These are phyloP conservation scores for Aotus griseimembra DNA, from an alignment of 2,797 vertebrate species.

Conservation along the genomic window DNA sequence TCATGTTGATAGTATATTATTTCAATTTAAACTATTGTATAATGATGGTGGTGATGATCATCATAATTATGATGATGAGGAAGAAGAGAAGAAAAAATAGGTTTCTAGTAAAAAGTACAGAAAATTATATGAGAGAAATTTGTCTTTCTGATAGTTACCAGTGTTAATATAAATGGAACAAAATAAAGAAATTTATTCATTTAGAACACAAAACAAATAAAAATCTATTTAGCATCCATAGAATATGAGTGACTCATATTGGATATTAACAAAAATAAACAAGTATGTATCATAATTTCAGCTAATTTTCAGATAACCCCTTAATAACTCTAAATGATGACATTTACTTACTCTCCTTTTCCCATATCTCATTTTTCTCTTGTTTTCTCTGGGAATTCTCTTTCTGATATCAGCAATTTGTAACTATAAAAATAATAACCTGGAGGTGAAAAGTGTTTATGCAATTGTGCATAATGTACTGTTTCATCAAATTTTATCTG, in stretches of 20 bases:
- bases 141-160: background rate
- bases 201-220: background rate
- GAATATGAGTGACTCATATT: background rate
- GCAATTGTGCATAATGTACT: too few species aligned
- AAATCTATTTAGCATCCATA: background rate
- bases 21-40: background rate
- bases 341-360: too few species aligned
- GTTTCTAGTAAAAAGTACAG: background rate
- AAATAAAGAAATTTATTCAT: background rate
- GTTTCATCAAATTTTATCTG: too few species aligned
- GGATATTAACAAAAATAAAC: background rate
- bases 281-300: background rate
- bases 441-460: too few species aligned
- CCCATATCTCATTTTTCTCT: too few species aligned
- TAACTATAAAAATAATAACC: too few species aligned
- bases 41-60: background rate
- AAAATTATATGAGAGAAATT: background rate
- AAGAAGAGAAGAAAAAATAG: background rate
- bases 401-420: too few species aligned
- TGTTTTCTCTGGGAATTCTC: too few species aligned
- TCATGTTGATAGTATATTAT: too few species aligned
- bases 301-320: background rate
- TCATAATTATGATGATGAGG: too few species aligned
- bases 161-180: background rate
- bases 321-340: too few species aligned